Evolutionary conservation across 2,888 invertebrate species (phyloP).

Genomic region (Tetheella fluctuosa): DNA sequence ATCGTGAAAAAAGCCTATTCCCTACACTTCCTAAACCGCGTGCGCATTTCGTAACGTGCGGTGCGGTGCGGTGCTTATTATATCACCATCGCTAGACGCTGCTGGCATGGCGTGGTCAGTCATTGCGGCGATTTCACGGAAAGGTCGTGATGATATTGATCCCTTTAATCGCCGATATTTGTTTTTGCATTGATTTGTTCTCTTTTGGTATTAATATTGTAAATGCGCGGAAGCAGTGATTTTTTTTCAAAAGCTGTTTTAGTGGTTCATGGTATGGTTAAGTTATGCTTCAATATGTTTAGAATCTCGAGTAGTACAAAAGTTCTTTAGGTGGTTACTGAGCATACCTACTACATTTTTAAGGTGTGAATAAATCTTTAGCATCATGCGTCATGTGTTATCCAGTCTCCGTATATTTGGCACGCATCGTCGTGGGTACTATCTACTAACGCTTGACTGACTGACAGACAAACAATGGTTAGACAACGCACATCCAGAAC

Average conservation of each 20-base stretch:
- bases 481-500: no score
- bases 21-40: not conserved
- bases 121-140: conserved; percentile 2
- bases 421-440: no score
- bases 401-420: no score
- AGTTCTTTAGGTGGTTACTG: no score
- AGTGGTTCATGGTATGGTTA: not conserved
- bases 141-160: not conserved
- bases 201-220: not conserved
- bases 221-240: not conserved
- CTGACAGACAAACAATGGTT: no score
- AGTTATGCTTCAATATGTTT: not conserved
- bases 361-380: no score
- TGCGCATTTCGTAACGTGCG: conserved; percentile 1
- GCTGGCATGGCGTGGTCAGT: conserved; percentile 44
- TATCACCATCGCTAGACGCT: conserved; percentile 38
- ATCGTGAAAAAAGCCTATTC: no score
- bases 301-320: not conserved
- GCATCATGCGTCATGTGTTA: no score
- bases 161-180: not conserved
- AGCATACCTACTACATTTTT: no score
- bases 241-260: not conserved
- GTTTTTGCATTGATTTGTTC: not conserved
- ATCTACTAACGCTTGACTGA: no score
- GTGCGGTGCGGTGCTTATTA: no score